phyloP scores from a whole-genome alignment of 2,797 vertebrate species.

The Crocidura indochinensis region DNA sequence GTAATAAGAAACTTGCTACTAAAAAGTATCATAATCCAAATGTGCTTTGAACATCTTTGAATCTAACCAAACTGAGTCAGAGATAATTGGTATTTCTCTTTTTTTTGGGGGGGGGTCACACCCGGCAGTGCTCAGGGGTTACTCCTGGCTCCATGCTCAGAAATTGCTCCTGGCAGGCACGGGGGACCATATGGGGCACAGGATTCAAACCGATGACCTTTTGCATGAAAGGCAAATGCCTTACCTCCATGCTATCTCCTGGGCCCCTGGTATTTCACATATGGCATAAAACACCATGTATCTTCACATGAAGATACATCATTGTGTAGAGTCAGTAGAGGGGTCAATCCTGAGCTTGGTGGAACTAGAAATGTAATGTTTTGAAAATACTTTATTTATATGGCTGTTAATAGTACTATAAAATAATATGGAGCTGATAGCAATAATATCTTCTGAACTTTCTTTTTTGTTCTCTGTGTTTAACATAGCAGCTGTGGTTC shows the following conservation, averaged over 20 bases:
- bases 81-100: background rate
- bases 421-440: background rate
- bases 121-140: too few species aligned
- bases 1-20: constrained; percentile 25
- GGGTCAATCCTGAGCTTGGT: background rate
- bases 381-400: background rate
- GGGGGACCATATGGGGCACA: too few species aligned
- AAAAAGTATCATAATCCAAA: background rate
- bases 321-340: background rate
- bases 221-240: too few species aligned
- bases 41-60: background rate
- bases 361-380: background rate
- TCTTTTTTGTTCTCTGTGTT: background rate
- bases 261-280: too few species aligned
- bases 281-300: too few species aligned
- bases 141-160: too few species aligned
- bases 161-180: too few species aligned
- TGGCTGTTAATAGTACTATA: background rate
- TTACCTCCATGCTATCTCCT: too few species aligned
- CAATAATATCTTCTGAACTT: background rate
- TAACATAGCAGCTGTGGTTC: background rate
- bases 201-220: too few species aligned
- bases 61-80: background rate
- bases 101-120: too few species aligned
- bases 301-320: background rate